Conservation (phyloP, 2,888 invertebrate species). For the Pteria penguin region DNA sequence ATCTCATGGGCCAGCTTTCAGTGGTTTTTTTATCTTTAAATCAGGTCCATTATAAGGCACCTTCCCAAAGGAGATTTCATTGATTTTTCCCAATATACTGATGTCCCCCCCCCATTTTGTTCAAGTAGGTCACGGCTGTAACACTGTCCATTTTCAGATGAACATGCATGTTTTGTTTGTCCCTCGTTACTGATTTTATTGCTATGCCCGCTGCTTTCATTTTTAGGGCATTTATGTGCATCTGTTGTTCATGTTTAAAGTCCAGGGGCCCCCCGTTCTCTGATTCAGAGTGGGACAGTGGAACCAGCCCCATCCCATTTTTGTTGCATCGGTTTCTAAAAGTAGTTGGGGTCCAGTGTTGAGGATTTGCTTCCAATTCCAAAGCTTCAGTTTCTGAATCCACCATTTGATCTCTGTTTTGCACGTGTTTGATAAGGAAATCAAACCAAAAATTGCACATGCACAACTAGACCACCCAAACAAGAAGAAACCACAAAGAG, state of each 20-base stretch:
- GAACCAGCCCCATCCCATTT: constrained; percentile 11
- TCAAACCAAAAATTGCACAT: no score
- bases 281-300: constrained; percentile 1
- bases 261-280: constrained; percentile 14
- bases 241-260: neutral
- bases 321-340: constrained; percentile 15
- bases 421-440: no score
- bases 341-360: neutral
- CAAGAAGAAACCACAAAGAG: no score
- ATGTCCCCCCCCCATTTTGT: constrained; percentile 17
- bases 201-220: constrained; percentile 12
- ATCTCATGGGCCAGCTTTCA: no score
- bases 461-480: no score
- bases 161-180: neutral
- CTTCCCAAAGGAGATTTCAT: no score
- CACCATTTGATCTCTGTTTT: constrained; percentile 11
- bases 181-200: constrained; percentile 6
- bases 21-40: no score
- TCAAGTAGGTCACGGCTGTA: neutral
- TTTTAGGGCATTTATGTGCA: constrained; percentile 17
- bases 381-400: constrained; percentile 9
- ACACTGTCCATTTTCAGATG: neutral
- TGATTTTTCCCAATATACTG: no score
- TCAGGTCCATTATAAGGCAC: no score
- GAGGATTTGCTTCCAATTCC: constrained; percentile 24